Evolutionary conservation across 2,888 invertebrate species (phyloP), one percentile per base, ranked within the genome.

Genomic region (Meliscaeva auricollis): DNA sequence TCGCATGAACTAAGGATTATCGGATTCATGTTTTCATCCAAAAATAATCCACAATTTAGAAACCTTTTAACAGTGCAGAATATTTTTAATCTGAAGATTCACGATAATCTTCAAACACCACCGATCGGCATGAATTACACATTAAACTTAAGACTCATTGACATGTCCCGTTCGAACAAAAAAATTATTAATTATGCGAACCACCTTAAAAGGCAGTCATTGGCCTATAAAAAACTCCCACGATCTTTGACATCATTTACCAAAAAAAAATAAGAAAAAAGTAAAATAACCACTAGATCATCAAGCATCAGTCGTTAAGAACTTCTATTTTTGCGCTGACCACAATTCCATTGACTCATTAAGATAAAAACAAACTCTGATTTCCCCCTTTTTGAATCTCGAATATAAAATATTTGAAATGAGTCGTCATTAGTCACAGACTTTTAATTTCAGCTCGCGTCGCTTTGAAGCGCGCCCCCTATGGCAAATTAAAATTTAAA

Each of bases 401-500:
- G 4, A 20, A 2, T 22, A 35, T 44, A 32, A 35, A 44, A 46
- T 13, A 30, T 30, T 50, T 38, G 13, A 22, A 58, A 56, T 13
- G 64, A 58, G 30, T 35, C 26, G 48, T 82, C 76, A 82, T 77
- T 82, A 82, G 81, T 82, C 77, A 82, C 81, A 76, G 58, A 56
- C 75, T 75, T 75, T 80, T 80, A 74, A 41, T 68, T 74, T 68
- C 35, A 9, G 35, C 38, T 64, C 48, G 69, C 56, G 32, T 62
- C 32, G 15, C 32, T 60, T 44, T 77, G 58, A 82, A 58, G 66
- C 54, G 46, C 56, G 58, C 70, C 48, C 41, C 46, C 41, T 20
- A 64, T 75, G 50, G 81, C 76, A 20, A 35, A 41, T 11, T 30
- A 62, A 35, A 66, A 35, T 32, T 11, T 30, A 62, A 35, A 66